Base-by-base conservation (phyloP, 2,888 invertebrate species). In the Elmis aenea region DNA sequence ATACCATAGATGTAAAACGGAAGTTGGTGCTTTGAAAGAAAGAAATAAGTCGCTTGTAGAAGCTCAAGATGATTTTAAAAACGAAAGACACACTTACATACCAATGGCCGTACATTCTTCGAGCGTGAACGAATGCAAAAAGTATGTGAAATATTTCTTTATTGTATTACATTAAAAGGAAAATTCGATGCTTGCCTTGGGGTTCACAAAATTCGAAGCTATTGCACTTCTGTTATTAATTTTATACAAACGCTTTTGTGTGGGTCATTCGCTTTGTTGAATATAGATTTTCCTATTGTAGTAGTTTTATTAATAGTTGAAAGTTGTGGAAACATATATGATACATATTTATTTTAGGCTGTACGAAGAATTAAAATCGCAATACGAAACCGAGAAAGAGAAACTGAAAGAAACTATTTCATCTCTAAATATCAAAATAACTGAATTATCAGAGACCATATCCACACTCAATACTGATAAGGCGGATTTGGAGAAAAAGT, bases 281-380 rank as follows among this genome's bases (percentile, higher is more conserved):
- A n/a, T n/a, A n/a, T n/a, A n/a, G n/a, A n/a, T n/a, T n/a, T n/a
- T n/a, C n/a, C n/a, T n/a, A n/a, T n/a, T n/a, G n/a, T n/a, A n/a
- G n/a, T n/a, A n/a, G n/a, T n/a, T n/a, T n/a, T n/a, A n/a, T n/a
- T n/a, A n/a, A n/a, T n/a, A n/a, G n/a, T n/a, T n/a, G n/a, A n/a
- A n/a, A n/a, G n/a, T n/a, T n/a, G n/a, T n/a, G n/a, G n/a, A n/a
- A n/a, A n/a, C n/a, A n/a, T n/a, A n/a, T n/a, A n/a, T n/a, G n/a
- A n/a, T n/a, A n/a, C n/a, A 6, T 33, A 20, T 25, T 24, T 32
- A 33, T 58, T 64, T 26, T 51, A 81, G 80, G 34, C 71, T 85
- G 52, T 73, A 86, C 46, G 85, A 87, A 61, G 85, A 88, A 52
- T 61, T 88, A 2, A 85, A 85, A 57, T 68, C 70, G 16, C 83